Conservation (phyloP, 1,140 invertebrate species). For the Reticulitermes speratus region DNA sequence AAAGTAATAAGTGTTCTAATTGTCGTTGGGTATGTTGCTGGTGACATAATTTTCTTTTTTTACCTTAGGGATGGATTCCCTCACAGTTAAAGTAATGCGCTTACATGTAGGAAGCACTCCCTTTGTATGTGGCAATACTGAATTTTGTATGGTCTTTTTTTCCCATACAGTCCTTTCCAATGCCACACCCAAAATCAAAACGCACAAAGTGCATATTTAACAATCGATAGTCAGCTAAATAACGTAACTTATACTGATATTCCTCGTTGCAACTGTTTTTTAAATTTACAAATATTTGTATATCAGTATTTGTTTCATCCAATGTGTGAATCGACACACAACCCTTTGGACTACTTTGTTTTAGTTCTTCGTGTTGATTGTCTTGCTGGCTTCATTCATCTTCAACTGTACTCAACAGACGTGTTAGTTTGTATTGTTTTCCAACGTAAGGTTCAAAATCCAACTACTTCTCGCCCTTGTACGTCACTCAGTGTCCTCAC, state of each 20-base stretch:
- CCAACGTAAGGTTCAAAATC: too few species aligned
- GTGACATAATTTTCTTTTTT: background rate
- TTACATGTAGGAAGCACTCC: background rate
- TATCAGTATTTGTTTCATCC: background rate
- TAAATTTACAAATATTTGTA: background rate
- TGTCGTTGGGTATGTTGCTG: background rate
- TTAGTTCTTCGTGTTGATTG: slow-evolving; percentile 22
- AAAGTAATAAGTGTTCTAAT: background rate
- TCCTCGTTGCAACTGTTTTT: background rate
- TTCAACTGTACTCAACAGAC: background rate
- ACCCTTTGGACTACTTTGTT: background rate
- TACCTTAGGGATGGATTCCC: background rate
- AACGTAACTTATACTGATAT: background rate
- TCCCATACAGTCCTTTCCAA: background rate
- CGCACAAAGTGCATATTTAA: background rate
- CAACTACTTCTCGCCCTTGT: too few species aligned
- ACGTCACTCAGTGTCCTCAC: background rate
- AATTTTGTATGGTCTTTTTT: background rate
- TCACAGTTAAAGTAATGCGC: too few species aligned
- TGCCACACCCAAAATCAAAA: slow-evolving; percentile 5
- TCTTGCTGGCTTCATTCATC: slow-evolving; percentile 21
- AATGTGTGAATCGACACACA: background rate
- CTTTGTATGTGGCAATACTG: background rate
- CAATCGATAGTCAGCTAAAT: background rate
- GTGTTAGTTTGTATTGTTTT: background rate